Evolutionary conservation across 37 sponge, comb jelly and placozoan species (phyloP), one percentile per base, ranked within the genome.

Genomic region (Chondrosia reniformis): DNA sequence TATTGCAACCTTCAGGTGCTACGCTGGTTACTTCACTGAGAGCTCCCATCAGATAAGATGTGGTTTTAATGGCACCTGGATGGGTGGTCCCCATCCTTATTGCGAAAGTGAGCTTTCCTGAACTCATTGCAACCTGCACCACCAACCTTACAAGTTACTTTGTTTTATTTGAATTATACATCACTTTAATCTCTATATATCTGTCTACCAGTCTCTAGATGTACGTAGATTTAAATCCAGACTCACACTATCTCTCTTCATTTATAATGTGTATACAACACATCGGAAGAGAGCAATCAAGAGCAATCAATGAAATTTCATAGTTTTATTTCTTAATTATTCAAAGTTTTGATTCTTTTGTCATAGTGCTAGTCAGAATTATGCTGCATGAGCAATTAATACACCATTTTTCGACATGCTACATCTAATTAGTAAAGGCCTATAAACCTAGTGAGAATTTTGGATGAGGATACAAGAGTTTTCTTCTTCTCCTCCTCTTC

Each of bases 21-120:
- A 69, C 42, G 43, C 39, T 40, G 72, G 72, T 40, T 69, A 69
- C 72, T 69, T 43, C 42, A 69, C 17, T 44, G 0, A 69, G 2
- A 21, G 19, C 42, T 25, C 72, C 9, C 36, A 69, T 6, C 15
- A 22, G 2, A 37, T 69, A 39, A 69, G n/a, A 24, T 69, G 72
- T 40, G 7, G 5, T 21, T 24, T 6, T 40, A 24, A 38, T 39
- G 72, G 72, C 41, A 69, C 13, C 22, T 69, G 72, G 72, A 69
- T n/a, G 4, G 43, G 40, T 40, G 36, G 37, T 1, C 4, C 39
- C 10, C 72, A 21, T 19, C 72, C 72, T 0, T 3, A 3, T 69
- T 69, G 72, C 12, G 6, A 69, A 6, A 31, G 72, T 69, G 24
- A 38, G 72, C 28, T 25, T 19, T 49, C 10, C 52, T 19, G 52